Base-by-base conservation (phyloP, 2,113 vertebrate species). In the Phyllostomus hastatus region DNA sequence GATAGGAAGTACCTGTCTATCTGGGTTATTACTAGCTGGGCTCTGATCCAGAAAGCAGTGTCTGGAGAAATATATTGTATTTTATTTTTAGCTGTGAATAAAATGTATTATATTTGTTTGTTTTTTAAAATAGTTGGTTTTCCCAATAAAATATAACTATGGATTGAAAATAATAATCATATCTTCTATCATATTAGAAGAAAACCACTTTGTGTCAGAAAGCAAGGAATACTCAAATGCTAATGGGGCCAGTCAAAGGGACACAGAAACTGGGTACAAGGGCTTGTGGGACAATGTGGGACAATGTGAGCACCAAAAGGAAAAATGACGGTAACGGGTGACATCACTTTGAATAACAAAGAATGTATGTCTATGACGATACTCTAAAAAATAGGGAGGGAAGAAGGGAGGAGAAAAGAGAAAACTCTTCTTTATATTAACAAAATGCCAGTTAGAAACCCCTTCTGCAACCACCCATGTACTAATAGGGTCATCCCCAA, bases 1-100 rank as follows among this genome's bases (percentile, higher is more conserved):
- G 86, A 93, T n/a, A 89, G 14, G 67, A 41, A 66, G 93, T 2
- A 9, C n/a, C 94, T 95, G 54, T 17, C 95, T 89, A 94, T 24
- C 5, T 78, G 75, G 33, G 41, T 61, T 88, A 54, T 93, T 92
- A 90, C 84, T 93, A 88, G 73, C 81, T 94, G 75, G 95, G 73
- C 91, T 97, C 79, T 67, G 66, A 93, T 82, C 66, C 91, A 96
- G 87, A 97, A 97, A 95, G 10, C 5, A 54, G 82, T 31, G 78
- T 82, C 0, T 0, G 54, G 24, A 90, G 54, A 97, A 98, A n/a
- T 35, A 43, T 9, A 54, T 0, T 38, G 19, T n/a, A 88, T 90
- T 94, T 94, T 70, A 93, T 85, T 96, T 81, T 46, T 82, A 67
- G 20, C 31, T 78, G 73, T 94, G 43, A 94, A 92, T 95, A 52